A percentile compares a stretch with the other conserved stretches of the same genome.
Conservation (phyloP, 2,113 vertebrate genomes). For the Pelmatolapia mariae region DNA sequence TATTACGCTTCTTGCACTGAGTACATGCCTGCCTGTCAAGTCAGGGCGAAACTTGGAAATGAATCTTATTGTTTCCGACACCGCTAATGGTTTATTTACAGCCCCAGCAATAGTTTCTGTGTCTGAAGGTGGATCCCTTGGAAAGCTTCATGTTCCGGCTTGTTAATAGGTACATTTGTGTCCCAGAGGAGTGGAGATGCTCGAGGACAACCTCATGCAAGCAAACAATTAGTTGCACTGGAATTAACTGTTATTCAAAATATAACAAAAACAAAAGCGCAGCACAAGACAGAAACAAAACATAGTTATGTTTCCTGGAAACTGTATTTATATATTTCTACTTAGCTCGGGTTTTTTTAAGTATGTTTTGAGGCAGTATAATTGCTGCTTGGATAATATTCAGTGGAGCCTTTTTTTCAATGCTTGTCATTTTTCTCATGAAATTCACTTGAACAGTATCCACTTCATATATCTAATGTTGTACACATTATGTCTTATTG, state of each 20-base stretch:
- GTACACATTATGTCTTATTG: not conserved
- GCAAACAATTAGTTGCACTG: not conserved
- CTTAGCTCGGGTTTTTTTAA: not conserved
- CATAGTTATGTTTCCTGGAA: not conserved
- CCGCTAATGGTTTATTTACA: conserved; percentile 60
- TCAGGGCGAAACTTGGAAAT: conserved; percentile 4
- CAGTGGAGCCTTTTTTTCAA: not conserved
- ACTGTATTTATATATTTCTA: not conserved
- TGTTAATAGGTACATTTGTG: not conserved
- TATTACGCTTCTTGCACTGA: not conserved
- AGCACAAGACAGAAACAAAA: not conserved
- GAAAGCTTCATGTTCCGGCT: not conserved
- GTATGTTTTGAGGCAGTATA: not conserved
- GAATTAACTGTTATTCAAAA: not conserved
- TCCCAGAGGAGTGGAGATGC: not conserved
- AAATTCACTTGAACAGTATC: not conserved
- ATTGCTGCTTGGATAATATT: not conserved
- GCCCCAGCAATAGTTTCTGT: conserved; percentile 1
- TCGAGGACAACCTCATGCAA: not conserved
- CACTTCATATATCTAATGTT: not conserved
- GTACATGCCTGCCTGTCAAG: not conserved
- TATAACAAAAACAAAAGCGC: not conserved
- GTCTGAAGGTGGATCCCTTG: not conserved
- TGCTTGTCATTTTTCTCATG: not conserved
- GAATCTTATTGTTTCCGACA: conserved; percentile 47